These are phyloP conservation scores for Gisinianus flammeolus DNA, from an alignment of 2,888 invertebrate species.

Conservation along the genomic window DNA sequence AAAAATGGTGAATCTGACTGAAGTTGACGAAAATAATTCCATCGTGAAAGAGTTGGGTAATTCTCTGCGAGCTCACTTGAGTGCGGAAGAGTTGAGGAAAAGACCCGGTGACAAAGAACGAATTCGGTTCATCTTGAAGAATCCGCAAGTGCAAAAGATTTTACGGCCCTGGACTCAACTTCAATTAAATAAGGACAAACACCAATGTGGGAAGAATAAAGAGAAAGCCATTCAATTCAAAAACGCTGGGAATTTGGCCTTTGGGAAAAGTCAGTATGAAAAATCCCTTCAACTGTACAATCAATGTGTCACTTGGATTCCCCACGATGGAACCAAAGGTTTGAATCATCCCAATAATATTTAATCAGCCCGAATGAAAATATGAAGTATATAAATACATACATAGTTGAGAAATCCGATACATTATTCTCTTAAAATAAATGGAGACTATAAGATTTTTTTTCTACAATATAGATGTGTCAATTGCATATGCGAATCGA, in stretches of 20 bases:
- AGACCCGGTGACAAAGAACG: slow-evolving; percentile 18
- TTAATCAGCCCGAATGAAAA: too few species aligned
- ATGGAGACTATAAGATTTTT: too few species aligned
- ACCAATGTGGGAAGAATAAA: slow-evolving; percentile 26
- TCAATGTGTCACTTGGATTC: slow-evolving; percentile 53
- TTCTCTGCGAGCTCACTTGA: slow-evolving; percentile 10
- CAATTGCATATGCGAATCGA: slow-evolving; percentile 72
- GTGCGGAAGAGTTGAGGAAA: slow-evolving; percentile 4
- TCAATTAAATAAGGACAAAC: not conserved
- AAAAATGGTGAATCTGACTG: not conserved
- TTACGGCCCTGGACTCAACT: not conserved
- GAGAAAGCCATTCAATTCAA: slow-evolving; percentile 32
- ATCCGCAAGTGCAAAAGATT: slow-evolving; percentile 2
- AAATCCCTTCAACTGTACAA: slow-evolving; percentile 51
- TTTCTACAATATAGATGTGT: slow-evolving; percentile 60
- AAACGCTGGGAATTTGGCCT: slow-evolving; percentile 35
- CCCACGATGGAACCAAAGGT: slow-evolving; percentile 52
- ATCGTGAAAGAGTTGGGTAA: slow-evolving; percentile 17
- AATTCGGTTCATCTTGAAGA: slow-evolving; percentile 9
- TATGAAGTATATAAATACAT: not conserved
- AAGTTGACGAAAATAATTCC: not conserved
- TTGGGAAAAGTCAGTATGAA: slow-evolving; percentile 35
- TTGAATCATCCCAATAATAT: slow-evolving; percentile 15
- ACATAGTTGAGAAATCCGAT: not conserved
- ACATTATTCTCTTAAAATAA: not conserved